Conservation (phyloP, 2,113 vertebrate genomes). For the Hiodon tergisus region DNA sequence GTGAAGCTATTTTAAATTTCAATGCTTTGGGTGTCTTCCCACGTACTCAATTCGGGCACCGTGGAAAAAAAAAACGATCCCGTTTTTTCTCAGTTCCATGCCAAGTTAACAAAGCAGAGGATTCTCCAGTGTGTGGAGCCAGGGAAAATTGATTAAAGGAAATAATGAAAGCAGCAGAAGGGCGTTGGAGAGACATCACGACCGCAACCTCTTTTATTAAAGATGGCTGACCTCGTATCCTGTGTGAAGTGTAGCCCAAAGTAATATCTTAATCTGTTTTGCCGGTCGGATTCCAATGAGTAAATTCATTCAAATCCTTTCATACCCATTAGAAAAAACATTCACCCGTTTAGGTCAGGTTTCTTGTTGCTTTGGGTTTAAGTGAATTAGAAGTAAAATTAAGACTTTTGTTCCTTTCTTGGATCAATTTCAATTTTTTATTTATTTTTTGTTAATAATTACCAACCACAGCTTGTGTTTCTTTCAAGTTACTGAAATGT, state of each 20-base stretch:
- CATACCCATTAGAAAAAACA: no score
- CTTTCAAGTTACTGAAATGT: no score
- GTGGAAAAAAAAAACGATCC: constrained; percentile 1
- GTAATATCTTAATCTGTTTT: background rate
- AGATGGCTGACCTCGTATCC: background rate
- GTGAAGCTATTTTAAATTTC: constrained; percentile 22
- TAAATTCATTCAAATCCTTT: no score
- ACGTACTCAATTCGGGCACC: background rate
- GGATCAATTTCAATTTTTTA: no score
- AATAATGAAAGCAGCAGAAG: background rate
- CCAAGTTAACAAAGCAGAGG: constrained; percentile 14
- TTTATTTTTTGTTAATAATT: no score
- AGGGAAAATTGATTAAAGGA: background rate
- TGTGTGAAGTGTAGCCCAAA: background rate
- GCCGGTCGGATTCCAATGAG: background rate
- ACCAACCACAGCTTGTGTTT: no score
- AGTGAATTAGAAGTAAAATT: no score
- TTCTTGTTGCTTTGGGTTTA: no score
- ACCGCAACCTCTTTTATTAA: background rate
- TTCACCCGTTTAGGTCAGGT: no score
- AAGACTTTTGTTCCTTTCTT: no score
- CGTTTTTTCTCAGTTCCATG: constrained; percentile 1
- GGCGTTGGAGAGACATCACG: background rate
- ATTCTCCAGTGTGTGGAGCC: background rate
- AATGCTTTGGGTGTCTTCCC: constrained; percentile 6